These are phyloP conservation scores for Sclerodermus sp. DNA, from an alignment of 2,888 invertebrate genomes.

Conservation along the genomic window DNA sequence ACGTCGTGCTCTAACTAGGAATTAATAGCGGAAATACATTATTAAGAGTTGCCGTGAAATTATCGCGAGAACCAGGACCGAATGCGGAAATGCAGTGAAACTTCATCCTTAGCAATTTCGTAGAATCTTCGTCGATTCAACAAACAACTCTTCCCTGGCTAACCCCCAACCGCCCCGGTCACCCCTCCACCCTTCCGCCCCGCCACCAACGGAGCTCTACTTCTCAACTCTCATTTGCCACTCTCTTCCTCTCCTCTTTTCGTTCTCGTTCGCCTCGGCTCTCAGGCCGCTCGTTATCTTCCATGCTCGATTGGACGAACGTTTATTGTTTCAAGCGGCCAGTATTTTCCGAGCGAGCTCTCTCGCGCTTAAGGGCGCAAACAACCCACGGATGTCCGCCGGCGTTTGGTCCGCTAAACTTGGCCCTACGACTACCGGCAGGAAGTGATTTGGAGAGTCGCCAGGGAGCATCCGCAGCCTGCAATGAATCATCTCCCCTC, in stretches of 20 bases:
- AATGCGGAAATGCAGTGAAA: slow-evolving; percentile 17
- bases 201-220: no score
- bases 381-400: slow-evolving; percentile 7
- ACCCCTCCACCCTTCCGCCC: no score
- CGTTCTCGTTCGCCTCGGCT: slow-evolving; percentile 12
- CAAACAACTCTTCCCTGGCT: slow-evolving; percentile 35
- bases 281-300: slow-evolving; percentile 38
- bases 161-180: no score
- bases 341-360: slow-evolving; percentile 37
- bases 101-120: slow-evolving; percentile 33
- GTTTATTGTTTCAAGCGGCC: slow-evolving; percentile 46
- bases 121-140: slow-evolving; percentile 34
- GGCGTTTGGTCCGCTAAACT: slow-evolving; percentile 18
- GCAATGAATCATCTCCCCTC: slow-evolving; percentile 39
- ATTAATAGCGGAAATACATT: slow-evolving; percentile 4
- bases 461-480: slow-evolving; percentile 45
- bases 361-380: slow-evolving; percentile 5
- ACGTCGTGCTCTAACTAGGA: no score
- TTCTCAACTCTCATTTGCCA: no score
- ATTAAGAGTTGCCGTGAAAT: slow-evolving; percentile 34
- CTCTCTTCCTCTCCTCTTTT: background rate
- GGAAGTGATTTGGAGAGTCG: slow-evolving; percentile 52
- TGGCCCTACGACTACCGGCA: slow-evolving; percentile 26
- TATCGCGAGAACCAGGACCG: slow-evolving; percentile 7
- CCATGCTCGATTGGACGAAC: slow-evolving; percentile 41